These are phyloP conservation scores for Pantherophis guttatus DNA, from an alignment of 2,113 vertebrate genomes.

Conservation along the genomic window DNA sequence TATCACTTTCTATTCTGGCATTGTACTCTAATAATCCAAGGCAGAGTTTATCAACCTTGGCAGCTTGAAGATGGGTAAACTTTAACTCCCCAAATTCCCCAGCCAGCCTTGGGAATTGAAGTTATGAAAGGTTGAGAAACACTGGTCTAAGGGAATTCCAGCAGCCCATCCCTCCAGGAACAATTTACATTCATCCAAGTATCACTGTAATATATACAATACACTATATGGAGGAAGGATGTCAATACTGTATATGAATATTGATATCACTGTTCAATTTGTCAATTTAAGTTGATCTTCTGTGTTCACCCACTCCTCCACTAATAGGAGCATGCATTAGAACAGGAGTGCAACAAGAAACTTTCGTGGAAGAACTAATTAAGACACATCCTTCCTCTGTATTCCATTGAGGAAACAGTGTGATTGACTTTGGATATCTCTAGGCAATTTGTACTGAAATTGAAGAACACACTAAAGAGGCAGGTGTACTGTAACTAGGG, in stretches of 20 bases:
- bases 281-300: not conserved
- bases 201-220: not conserved
- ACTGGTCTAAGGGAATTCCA: not conserved
- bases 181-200: not conserved
- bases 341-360: not conserved
- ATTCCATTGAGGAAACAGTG: not conserved
- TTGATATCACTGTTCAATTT: not conserved
- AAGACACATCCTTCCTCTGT: not conserved
- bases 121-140: not conserved
- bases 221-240: not conserved
- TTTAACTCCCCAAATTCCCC: not conserved
- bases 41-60: not conserved
- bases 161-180: not conserved
- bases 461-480: not conserved
- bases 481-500: not conserved
- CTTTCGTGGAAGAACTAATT: not conserved
- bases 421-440: not conserved
- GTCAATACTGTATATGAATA: not conserved
- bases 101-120: not conserved
- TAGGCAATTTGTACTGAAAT: not conserved
- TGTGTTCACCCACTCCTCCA: not conserved
- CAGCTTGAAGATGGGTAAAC: not conserved
- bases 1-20: not conserved
- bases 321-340: not conserved
- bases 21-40: not conserved